Percentiles rank a stretch among this genome's conserved stretches.
Conservation (phyloP, 2,113 vertebrate genomes). For the Boleophthalmus pectinirostris region DNA sequence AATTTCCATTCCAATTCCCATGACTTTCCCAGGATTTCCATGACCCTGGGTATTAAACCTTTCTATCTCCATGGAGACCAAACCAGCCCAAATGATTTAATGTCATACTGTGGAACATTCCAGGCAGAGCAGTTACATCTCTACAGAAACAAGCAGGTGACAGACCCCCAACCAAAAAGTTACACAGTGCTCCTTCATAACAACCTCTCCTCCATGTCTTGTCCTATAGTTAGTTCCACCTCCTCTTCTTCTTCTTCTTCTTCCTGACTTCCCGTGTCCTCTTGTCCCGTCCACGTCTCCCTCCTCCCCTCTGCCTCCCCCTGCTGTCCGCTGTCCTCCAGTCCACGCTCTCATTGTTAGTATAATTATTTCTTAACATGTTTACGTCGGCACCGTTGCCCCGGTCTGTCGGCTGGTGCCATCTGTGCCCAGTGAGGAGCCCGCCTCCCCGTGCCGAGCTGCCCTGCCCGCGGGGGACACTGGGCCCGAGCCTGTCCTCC, state of each 20-base stretch:
- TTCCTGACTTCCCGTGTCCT: slow-evolving; percentile 15
- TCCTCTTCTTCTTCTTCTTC: not conserved
- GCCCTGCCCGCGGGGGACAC: slow-evolving; percentile 59
- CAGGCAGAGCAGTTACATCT: no score
- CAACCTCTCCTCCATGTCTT: no score
- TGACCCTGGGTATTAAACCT: no score
- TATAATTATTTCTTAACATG: slow-evolving; percentile 77
- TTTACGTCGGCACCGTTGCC: slow-evolving; percentile 58
- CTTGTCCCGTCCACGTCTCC: slow-evolving; percentile 17
- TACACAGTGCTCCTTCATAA: no score
- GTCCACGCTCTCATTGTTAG: slow-evolving; percentile 68
- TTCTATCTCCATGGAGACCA: no score
- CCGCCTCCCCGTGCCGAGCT: slow-evolving; percentile 63
- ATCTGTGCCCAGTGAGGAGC: slow-evolving; percentile 80
- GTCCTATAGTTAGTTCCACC: no score
- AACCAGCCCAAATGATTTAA: no score
- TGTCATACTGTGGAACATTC: no score
- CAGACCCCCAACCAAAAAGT: no score
- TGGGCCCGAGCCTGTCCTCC: slow-evolving; percentile 57
- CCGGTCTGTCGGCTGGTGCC: slow-evolving; percentile 70
- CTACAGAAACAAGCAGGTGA: no score
- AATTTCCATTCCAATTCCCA: no score
- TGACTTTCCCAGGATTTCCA: no score
- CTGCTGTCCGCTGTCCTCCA: slow-evolving; percentile 24
- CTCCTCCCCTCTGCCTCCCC: slow-evolving; percentile 35